Evolutionary conservation across 2,113 vertebrate genomes (phyloP).

Genomic region (Illadopsis cleaveri): DNA sequence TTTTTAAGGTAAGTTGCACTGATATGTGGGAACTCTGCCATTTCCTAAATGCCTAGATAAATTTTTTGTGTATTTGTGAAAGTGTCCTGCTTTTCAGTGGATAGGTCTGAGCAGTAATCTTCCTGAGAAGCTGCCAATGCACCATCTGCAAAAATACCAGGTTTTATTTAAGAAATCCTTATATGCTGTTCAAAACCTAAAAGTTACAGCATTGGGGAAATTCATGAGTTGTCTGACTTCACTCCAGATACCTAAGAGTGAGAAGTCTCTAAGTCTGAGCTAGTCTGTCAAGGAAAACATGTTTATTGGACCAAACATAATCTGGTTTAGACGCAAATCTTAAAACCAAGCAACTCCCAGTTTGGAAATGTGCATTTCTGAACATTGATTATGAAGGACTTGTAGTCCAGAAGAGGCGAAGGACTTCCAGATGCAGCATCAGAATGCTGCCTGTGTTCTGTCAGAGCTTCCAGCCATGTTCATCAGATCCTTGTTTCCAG

Average conservation of each 20-base stretch:
- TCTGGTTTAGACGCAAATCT: not conserved
- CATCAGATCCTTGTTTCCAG: not conserved
- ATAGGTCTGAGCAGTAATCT: not conserved
- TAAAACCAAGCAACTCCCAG: not conserved
- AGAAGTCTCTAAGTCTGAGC: not conserved
- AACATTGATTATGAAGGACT: not conserved
- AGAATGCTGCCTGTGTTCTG: rapidly evolving
- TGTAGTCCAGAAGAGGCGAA: not conserved
- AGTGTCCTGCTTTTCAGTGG: not conserved
- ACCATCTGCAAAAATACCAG: not conserved
- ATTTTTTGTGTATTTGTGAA: not conserved
- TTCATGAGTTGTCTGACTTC: not conserved
- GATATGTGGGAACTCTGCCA: not conserved
- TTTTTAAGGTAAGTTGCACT: constrained; percentile 50
- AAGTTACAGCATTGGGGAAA: not conserved
- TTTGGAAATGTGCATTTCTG: not conserved
- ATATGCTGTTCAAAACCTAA: not conserved
- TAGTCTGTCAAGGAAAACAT: not conserved
- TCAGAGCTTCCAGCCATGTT: not conserved
- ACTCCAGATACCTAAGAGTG: not conserved
- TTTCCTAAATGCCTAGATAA: constrained; percentile 16
- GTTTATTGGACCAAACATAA: not conserved
- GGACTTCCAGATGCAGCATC: not conserved
- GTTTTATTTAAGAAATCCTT: not conserved
- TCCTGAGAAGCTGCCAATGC: not conserved